Percentiles rank a stretch among this genome's conserved stretches.
Conservation (phyloP, 2,888 invertebrate species). For the Lepetodrilus schrolli region DNA sequence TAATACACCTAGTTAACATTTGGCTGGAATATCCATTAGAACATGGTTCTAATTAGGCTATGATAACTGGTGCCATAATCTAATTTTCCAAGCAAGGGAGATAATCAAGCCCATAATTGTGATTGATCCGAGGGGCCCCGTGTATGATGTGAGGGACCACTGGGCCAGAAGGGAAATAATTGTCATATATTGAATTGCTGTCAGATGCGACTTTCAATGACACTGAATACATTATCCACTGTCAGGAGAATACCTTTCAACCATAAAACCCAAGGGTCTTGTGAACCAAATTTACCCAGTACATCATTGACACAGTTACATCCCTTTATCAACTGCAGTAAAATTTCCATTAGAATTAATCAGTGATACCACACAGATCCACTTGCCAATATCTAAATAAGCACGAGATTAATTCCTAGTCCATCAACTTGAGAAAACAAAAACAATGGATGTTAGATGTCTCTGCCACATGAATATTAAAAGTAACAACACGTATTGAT, state of each 20-base stretch:
- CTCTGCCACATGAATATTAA: too few species aligned
- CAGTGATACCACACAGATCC: not conserved
- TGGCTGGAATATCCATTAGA: too few species aligned
- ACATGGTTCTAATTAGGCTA: too few species aligned
- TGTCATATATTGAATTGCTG: constrained; percentile 20
- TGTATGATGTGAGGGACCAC: constrained; percentile 7
- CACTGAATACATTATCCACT: constrained; percentile 7
- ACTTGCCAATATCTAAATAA: too few species aligned
- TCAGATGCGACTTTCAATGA: constrained; percentile 11
- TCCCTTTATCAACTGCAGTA: constrained; percentile 19
- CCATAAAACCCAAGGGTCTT: constrained; percentile 11
- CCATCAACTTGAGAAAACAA: too few species aligned
- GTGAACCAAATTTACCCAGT: not conserved
- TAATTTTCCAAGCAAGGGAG: constrained; percentile 7
- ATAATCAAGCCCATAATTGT: constrained; percentile 17
- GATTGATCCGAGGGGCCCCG: constrained; percentile 17
- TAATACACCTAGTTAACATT: too few species aligned
- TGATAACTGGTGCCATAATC: constrained; percentile 11
- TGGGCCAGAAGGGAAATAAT: not conserved
- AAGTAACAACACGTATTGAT: too few species aligned
- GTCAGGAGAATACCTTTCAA: constrained; percentile 6
- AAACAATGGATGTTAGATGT: too few species aligned
- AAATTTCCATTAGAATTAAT: constrained; percentile 13
- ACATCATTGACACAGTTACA: not conserved
- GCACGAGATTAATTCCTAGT: too few species aligned